Base-by-base conservation (phyloP, 2,797 vertebrate genomes). In the Anableps anableps region DNA sequence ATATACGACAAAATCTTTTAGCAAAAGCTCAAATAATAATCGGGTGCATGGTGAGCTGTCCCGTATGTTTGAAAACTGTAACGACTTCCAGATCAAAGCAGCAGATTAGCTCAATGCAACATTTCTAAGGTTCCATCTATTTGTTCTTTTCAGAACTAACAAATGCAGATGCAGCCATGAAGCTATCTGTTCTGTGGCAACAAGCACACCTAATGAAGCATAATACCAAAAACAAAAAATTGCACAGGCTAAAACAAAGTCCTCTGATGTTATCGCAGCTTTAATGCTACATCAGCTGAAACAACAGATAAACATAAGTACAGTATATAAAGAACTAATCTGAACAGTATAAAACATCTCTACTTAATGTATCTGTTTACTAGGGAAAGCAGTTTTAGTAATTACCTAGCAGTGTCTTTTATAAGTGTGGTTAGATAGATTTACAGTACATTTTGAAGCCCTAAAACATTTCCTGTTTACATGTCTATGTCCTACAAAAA, bases 391-490 rank as follows among this genome's bases (percentile, higher is more conserved):
- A 71, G 1, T 72, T 87, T 89, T 85, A 88, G 88, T 91, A 86
- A 84, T 88, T 79, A 88, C 85, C 87, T 83, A 88, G 79, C 80
- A 81, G 71, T 89, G 84, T 85, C 75, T 80, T 84, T 84, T 80
- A 88, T 91, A 91, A 77, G 88, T 79, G 89, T 89, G 88, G 90
- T 94, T 95, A 94, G 89, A 93, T 93, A 93, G 85, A 83, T 87
- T 93, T 84, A 89, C 81, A 90, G 78, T 90, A 93, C 86, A 89
- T 89, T 84, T 85, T 86, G 78, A 77, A 71, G 82, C 87, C 79
- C 84, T 76, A 66, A 87, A 76, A 86, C 55, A 87, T 86, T 87
- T 90, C 74, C 82, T 75, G 75, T 82, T 43, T 31, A 58, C 77
- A 21, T 48, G 50, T 88, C 80, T 76, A 23, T 78, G 86, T 90